Base-by-base conservation (phyloP, 2,888 invertebrate species). In the Camptogramma bilineatum region DNA sequence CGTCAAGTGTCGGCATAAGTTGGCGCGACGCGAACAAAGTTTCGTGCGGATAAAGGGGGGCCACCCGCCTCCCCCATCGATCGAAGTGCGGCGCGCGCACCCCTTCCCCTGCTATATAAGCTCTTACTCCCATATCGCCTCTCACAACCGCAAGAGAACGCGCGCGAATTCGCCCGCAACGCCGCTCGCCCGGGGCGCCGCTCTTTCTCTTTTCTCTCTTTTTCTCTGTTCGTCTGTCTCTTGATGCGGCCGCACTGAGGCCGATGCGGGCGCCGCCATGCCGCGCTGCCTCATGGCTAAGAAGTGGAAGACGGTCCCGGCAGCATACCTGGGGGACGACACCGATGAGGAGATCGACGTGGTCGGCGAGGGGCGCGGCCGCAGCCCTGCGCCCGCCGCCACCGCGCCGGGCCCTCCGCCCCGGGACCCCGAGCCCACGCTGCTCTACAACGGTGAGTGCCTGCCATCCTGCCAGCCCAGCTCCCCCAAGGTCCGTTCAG, bases 211-310 rank as follows among this genome's bases (percentile, higher is more conserved):
- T 86, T 82, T 87, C 69, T 87, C 90, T 91, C 87, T 90, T 86
- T 88, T 87, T 93, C 90, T 93, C 91, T 90, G 86, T 91, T 90
- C 87, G 88, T 91, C 90, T 93, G 85, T 91, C 87, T 93, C 86
- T 90, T 85, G 84, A 91, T 92, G 91, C 87, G 90, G 91, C 83
- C 88, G 90, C 88, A 90, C 88, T 91, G 90, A 90, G 88, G 91
- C 91, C 86, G 91, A 92, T 94, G 91, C 90, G 86, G 90, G 93
- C 93, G 90, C 92, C 93, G 95, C 94, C 90, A 98, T 98, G 98
- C 98, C 98, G 94, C 97, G 98, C 91, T 98, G 97, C 94, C 96
- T 98, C 92, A 98, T 98, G 97, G 97, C 98, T 84, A 98, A 98
- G 94, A 98, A 98, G 95, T 97, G 97, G 97, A 98, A 97, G 95